phyloP scores from a whole-genome alignment of 2,888 invertebrate genomes.

The Odontocerum albicorne region DNA sequence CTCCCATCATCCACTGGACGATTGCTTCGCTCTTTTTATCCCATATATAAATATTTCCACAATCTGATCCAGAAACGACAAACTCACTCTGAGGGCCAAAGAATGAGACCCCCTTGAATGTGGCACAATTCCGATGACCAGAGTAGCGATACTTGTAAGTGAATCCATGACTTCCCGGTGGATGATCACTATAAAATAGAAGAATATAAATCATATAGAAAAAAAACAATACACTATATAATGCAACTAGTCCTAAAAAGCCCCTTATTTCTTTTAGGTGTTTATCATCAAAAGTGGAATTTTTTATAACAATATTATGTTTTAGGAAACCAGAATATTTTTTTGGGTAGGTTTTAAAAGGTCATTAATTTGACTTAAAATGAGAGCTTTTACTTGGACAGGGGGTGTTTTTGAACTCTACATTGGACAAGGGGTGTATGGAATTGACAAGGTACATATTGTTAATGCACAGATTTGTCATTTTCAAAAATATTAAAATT shows the following conservation, averaged over 20 bases:
- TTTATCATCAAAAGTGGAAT: too few relatives aligned
- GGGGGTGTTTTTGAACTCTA: too few relatives aligned
- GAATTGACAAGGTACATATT: too few relatives aligned
- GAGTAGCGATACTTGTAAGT: slow-evolving; percentile 58
- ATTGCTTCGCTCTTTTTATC: slow-evolving; percentile 85
- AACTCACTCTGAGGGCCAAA: slow-evolving; percentile 91
- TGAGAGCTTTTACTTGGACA: too few relatives aligned
- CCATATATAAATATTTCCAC: slow-evolving; percentile 87
- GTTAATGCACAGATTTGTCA: too few relatives aligned
- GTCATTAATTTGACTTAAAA: too few relatives aligned
- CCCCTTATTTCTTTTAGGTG: too few relatives aligned
- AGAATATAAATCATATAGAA: not conserved
- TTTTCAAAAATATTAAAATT: too few relatives aligned
- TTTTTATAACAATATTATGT: not conserved
- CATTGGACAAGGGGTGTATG: too few relatives aligned
- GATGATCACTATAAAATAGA: slow-evolving; percentile 43
- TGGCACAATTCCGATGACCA: slow-evolving; percentile 68
- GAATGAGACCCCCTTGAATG: slow-evolving; percentile 90
- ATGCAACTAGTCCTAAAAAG: too few relatives aligned
- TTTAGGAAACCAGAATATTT: not conserved
- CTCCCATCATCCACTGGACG: slow-evolving; percentile 85
- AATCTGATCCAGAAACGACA: slow-evolving; percentile 92
- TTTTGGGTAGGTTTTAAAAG: too few relatives aligned
- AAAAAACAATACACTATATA: not conserved
- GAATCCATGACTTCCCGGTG: slow-evolving; percentile 49